A percentile compares a stretch with the other conserved stretches of the same genome.
These are phyloP conservation scores for Hyles vespertilio DNA, from an alignment of 1,140 invertebrate species.

Conservation along the genomic window DNA sequence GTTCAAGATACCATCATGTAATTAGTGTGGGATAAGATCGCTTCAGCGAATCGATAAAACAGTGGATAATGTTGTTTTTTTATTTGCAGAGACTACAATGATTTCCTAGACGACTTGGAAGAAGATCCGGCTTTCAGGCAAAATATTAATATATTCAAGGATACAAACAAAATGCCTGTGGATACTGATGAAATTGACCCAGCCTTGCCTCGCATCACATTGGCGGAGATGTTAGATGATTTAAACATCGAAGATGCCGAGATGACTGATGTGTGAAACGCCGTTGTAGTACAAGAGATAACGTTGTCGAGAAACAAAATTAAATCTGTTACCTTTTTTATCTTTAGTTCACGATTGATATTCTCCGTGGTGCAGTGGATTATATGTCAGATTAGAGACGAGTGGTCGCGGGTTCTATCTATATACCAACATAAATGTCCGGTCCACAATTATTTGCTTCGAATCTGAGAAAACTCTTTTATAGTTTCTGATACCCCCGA, in stretches of 20 bases:
- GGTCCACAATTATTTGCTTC: no score
- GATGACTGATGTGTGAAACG: constrained; percentile 76
- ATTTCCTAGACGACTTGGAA: constrained; percentile 98
- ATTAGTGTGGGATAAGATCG: no score
- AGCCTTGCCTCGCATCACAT: constrained; percentile 87
- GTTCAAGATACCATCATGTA: no score
- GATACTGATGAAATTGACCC: constrained; percentile 84
- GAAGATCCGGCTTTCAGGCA: constrained; percentile 93
- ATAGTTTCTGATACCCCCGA: no score
- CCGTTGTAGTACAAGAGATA: background rate
- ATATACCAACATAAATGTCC: no score
- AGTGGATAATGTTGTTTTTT: constrained; percentile 6
- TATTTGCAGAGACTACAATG: constrained; percentile 88
- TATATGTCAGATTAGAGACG: no score
- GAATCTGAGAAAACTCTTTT: no score
- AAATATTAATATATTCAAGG: constrained; percentile 96
- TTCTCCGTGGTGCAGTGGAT: no score
- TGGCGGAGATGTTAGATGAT: constrained; percentile 99
- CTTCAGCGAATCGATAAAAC: background rate
- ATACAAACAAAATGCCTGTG: constrained; percentile 80
- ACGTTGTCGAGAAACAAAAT: background rate
- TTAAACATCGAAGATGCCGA: constrained; percentile 87
- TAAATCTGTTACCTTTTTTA: no score
- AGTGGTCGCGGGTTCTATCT: no score
- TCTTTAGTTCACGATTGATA: no score